A percentile compares a stretch with the other conserved stretches of the same genome.
Evolutionary conservation across 1,140 invertebrate genomes (phyloP).

Genomic region (Riptortus pedestris): DNA sequence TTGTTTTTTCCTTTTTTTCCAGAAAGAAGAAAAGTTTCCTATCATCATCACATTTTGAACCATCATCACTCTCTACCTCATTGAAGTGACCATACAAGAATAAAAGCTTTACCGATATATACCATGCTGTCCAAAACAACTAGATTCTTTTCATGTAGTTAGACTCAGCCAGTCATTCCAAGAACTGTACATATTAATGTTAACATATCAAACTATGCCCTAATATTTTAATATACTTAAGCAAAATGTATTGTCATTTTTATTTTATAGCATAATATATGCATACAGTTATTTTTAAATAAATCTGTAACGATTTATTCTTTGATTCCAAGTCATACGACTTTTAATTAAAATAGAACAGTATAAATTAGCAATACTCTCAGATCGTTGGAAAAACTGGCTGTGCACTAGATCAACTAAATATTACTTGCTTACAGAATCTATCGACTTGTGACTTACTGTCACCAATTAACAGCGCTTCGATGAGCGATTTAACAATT

Average conservation of each 20-base stretch:
- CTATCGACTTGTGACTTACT: slow-evolving; percentile 7
- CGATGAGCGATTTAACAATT: slow-evolving; percentile 32
- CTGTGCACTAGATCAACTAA: slow-evolving; percentile 9
- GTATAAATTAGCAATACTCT: background rate
- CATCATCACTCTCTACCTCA: background rate
- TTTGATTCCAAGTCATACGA: background rate
- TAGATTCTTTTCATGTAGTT: background rate
- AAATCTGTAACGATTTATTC: slow-evolving; percentile 6
- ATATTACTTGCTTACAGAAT: slow-evolving; percentile 17
- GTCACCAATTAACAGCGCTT: slow-evolving; percentile 30
- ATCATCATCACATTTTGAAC: background rate
- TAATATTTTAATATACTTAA: slow-evolving; percentile 9
- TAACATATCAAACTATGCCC: slow-evolving; percentile 10
- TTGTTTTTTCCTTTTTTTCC: background rate
- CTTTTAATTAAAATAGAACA: background rate
- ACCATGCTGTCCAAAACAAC: background rate
- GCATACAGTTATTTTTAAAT: slow-evolving; percentile 8
- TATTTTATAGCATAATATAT: slow-evolving; percentile 14
- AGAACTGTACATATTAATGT: slow-evolving; percentile 3
- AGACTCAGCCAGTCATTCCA: slow-evolving; percentile 11
- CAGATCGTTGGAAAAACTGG: slow-evolving; percentile 18
- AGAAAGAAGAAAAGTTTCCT: too few relatives aligned
- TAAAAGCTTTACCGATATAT: background rate
- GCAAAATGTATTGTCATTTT: slow-evolving; percentile 15
- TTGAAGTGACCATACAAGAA: background rate